Evolutionary conservation across 2,888 invertebrate species (phyloP).

Genomic region (Thyatira batis): DNA sequence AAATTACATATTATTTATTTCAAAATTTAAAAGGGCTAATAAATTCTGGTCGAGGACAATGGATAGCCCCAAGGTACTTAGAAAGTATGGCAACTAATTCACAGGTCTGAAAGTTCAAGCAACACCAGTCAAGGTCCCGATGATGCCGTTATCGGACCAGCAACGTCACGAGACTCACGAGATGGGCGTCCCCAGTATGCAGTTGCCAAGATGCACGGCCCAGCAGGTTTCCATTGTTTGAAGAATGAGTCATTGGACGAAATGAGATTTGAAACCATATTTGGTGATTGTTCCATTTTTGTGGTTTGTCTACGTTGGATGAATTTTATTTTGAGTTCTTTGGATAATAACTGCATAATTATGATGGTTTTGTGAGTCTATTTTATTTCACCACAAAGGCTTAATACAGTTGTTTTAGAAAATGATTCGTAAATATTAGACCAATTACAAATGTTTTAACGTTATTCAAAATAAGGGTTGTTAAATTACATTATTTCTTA

Average conservation of each 20-base stretch:
- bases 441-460: no score
- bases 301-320: not conserved
- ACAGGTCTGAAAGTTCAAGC: slow-evolving; percentile 60
- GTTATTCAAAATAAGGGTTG: no score
- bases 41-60: not conserved
- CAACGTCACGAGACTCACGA: slow-evolving; percentile 76
- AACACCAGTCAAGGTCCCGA: slow-evolving; percentile 66
- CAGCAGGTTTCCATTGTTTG: slow-evolving; percentile 30
- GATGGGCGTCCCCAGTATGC: slow-evolving; percentile 39
- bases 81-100: slow-evolving; percentile 39
- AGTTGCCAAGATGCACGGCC: slow-evolving; percentile 30
- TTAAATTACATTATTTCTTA: no score
- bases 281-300: slow-evolving; percentile 2
- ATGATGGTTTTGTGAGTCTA: no score
- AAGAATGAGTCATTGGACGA: not conserved
- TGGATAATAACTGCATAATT: no score
- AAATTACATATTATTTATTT: no score
- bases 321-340: no score
- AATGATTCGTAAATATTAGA: no score
- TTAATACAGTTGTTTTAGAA: no score
- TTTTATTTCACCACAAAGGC: no score
- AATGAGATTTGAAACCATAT: not conserved
- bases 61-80: slow-evolving; percentile 15
- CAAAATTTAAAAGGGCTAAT: not conserved
- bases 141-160: slow-evolving; percentile 75